Base-by-base conservation (phyloP, 2,888 invertebrate species). In the Drosophila prolongata region DNA sequence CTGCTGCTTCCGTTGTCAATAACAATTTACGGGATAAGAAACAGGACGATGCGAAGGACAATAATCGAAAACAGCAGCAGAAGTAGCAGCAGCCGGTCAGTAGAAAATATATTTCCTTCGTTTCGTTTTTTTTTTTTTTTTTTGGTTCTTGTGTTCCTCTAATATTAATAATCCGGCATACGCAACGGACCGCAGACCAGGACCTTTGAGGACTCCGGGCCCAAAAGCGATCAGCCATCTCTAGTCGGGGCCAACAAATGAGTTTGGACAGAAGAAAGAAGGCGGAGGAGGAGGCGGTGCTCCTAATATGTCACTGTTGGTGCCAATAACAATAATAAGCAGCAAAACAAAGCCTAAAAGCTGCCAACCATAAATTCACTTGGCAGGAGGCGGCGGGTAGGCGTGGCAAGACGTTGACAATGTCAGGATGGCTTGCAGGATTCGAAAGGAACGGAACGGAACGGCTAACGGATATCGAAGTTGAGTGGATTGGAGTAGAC, bases 261-360 rank as follows among this genome's bases (percentile, higher is more conserved):
- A 84, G 87, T 77, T 80, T 34, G 69, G 83, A 81, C 83, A 84
- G 75, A 60, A 76, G 61, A 47, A 35, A 40, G 27, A 50, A 27
- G 27, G n/a, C 44, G 69, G 67, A 65, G 19, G 19, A 1, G 19
- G 19, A 19, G 75, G 58, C 75, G 74, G 68, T 57, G 74, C 77
- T 76, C 73, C 77, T 77, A 89, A 87, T 87, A 83, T 87, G 89
- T 89, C 86, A 87, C 87, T 89, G 85, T 87, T 87, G 87, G 89
- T 87, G 87, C 81, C 87, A 89, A 87, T 89, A 87, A 87, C 87
- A 87, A 87, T 89, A 87, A 89, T 85, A 85, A 83, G 85, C 87
- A 82, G 88, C 87, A 83, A 85, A 85, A 88, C 87, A 85, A 83
- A 86, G 84, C 86, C 84, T 83, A 84, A 83, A 85, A 87, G 86